Conservation (phyloP, 92 coral and sea anemone species). For the Porites divaricata region DNA sequence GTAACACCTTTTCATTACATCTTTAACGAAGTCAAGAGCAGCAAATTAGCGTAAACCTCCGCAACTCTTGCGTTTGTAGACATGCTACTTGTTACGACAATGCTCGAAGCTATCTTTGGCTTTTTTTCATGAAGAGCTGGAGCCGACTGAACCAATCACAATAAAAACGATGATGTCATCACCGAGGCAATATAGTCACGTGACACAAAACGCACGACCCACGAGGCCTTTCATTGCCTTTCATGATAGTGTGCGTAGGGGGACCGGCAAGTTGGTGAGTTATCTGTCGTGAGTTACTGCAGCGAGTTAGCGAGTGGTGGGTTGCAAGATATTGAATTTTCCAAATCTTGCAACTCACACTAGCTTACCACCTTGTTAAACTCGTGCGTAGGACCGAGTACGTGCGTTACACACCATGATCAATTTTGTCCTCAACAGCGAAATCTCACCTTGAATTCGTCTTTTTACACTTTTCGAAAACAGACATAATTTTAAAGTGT, state of each 20-base stretch:
- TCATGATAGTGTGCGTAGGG: not conserved
- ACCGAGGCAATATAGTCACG: slow-evolving; percentile 63
- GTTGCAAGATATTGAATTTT: no score
- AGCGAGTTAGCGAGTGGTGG: no score
- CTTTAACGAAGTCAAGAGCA: slow-evolving; percentile 27
- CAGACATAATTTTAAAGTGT: not conserved
- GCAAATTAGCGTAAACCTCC: slow-evolving; percentile 32
- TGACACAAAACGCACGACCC: slow-evolving; percentile 65
- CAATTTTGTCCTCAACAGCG: not conserved
- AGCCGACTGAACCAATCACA: slow-evolving; percentile 75
- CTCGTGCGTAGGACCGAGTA: no score
- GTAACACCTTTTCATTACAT: slow-evolving; percentile 57
- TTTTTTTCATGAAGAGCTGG: slow-evolving; percentile 41
- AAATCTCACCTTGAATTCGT: no score
- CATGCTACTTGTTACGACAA: slow-evolving; percentile 43
- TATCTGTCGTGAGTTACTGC: no score
- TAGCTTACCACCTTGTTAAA: no score
- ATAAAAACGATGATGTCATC: slow-evolving; percentile 81
- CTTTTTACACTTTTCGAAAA: no score
- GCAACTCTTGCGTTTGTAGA: slow-evolving; percentile 50
- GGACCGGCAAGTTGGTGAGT: no score
- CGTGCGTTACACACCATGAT: slow-evolving; percentile 1
- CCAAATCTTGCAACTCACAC: no score
- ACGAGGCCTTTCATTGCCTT: slow-evolving; percentile 61
- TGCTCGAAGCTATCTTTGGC: slow-evolving; percentile 38